phyloP scores from a whole-genome alignment of 1,140 invertebrate genomes.

The Acyrthosiphon pisum region DNA sequence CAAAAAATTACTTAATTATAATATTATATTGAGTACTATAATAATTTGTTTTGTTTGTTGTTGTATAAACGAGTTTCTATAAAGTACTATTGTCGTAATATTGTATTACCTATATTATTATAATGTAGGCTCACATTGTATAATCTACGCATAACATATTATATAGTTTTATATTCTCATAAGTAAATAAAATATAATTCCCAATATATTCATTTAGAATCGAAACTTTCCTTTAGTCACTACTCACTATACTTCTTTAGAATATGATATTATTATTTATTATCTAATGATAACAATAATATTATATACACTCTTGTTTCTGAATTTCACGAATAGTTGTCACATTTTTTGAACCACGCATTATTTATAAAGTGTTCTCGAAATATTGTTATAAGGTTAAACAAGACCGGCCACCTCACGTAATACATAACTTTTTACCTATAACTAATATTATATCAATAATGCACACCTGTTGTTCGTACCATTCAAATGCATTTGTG shows the following conservation, averaged over 20 bases:
- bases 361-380: neutral
- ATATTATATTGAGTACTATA: neutral
- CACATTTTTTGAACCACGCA: neutral
- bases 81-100: neutral
- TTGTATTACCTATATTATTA: neutral
- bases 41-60: neutral
- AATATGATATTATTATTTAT: slow-evolving; percentile 3
- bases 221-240: slow-evolving; percentile 30
- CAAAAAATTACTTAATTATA: neutral
- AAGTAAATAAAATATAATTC: neutral
- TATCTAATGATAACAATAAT: neutral
- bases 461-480: no score
- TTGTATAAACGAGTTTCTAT: neutral
- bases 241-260: neutral
- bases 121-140: neutral
- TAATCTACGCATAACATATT: neutral
- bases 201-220: neutral
- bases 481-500: no score
- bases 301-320: neutral
- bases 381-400: neutral
- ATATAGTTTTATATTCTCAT: neutral
- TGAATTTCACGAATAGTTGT: neutral
- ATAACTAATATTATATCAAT: no score
- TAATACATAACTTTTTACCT: neutral
- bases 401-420: neutral